A percentile compares a stretch with the other conserved stretches of the same genome.
Evolutionary conservation across 2,113 vertebrate species (phyloP).

Genomic region (Amblyornis subalaris): DNA sequence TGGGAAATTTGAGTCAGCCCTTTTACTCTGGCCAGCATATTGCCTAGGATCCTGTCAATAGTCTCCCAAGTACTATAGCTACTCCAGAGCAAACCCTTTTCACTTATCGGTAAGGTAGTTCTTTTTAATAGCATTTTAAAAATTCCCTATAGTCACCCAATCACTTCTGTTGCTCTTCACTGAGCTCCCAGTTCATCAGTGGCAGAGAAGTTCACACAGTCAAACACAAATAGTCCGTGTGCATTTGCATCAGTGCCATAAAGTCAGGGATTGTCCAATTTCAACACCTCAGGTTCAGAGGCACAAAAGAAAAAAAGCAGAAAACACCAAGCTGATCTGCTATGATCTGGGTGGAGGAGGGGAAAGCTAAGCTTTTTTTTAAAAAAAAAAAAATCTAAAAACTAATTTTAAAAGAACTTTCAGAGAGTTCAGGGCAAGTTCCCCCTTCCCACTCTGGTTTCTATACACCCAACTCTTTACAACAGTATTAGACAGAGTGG

Average conservation of each 20-base stretch:
- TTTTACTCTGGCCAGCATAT: neutral
- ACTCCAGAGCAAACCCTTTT: neutral
- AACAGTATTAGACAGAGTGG: neutral
- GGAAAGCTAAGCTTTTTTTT: neutral
- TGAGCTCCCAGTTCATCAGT: neutral
- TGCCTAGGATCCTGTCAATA: neutral
- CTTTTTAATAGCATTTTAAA: neutral
- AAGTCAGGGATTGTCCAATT: neutral
- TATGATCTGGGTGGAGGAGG: accelerated
- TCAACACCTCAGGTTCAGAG: neutral
- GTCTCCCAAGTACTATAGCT: neutral
- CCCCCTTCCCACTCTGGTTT: neutral
- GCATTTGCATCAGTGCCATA: neutral
- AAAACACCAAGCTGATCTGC: neutral
- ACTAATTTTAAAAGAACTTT: neutral
- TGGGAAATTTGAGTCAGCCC: neutral
- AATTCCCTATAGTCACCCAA: neutral
- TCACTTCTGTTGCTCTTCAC: neutral
- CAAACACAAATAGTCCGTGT: neutral
- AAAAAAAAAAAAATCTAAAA: neutral
- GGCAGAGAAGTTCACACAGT: neutral
- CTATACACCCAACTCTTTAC: neutral
- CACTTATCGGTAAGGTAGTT: neutral
- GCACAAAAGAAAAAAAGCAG: neutral
- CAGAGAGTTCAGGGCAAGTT: neutral